Percentiles rank a stretch among this genome's conserved stretches.
Conservation (phyloP, 2,888 invertebrate genomes). For the Antitype chi region DNA sequence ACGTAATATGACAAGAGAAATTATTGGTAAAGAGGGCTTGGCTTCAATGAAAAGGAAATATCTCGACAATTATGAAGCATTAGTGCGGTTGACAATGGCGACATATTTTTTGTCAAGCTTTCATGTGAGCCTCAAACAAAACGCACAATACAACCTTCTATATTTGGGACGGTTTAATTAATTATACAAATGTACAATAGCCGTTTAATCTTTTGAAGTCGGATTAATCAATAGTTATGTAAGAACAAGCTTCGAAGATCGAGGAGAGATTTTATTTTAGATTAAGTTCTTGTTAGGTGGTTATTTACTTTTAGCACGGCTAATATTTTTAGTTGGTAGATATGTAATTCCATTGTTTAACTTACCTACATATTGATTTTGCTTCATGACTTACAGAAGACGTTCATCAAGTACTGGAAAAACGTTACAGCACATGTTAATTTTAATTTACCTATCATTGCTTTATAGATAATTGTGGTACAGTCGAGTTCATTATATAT, state of each 20-base stretch:
- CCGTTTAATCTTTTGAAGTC: conserved; percentile 62
- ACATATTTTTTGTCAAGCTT: conserved; percentile 83
- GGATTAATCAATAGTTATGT: conserved; percentile 63
- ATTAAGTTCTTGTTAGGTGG: neutral
- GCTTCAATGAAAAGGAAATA: conserved; percentile 87
- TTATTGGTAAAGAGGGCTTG: conserved; percentile 80
- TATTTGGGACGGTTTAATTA: conserved; percentile 78
- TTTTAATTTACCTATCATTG: too few species aligned
- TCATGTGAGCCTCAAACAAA: conserved; percentile 80
- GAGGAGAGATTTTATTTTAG: conserved; percentile 19
- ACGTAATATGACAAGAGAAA: conserved; percentile 83
- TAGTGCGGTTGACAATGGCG: conserved; percentile 83
- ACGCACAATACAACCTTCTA: conserved; percentile 72
- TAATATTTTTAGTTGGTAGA: neutral
- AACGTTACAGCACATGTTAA: neutral
- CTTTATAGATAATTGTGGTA: too few species aligned
- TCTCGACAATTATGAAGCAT: conserved; percentile 86
- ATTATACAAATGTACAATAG: conserved; percentile 69
- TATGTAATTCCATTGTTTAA: neutral
- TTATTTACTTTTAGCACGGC: neutral
- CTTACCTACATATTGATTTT: neutral
- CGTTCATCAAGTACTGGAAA: neutral
- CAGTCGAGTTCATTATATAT: too few species aligned
- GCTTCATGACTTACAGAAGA: neutral
- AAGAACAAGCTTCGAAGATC: conserved; percentile 39